Percentiles rank a stretch among this genome's conserved stretches.
Conservation (phyloP, 2,113 vertebrate species). For the Plecturocebus donacophilus region DNA sequence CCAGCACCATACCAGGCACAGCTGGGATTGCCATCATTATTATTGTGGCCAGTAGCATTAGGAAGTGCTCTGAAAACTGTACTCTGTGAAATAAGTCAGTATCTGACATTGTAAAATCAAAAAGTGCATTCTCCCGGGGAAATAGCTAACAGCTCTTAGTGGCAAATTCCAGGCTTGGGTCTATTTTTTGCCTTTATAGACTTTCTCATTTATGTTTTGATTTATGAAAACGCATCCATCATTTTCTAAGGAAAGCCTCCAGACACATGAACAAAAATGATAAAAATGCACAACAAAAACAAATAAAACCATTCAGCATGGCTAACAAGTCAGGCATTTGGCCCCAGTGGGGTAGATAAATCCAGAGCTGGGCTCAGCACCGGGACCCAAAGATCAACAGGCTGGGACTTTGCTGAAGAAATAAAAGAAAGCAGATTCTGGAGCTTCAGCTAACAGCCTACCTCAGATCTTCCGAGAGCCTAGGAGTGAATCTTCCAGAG, state of each 20-base stretch:
- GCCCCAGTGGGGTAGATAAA: constrained; percentile 72
- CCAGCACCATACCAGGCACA: not conserved
- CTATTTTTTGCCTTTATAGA: constrained; percentile 73
- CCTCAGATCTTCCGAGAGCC: constrained; percentile 14
- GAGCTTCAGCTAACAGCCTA: constrained; percentile 6
- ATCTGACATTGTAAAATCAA: constrained; percentile 67
- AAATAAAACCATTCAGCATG: constrained; percentile 75
- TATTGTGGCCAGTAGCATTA: not conserved
- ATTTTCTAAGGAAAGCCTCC: constrained; percentile 76
- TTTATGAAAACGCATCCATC: constrained; percentile 82
- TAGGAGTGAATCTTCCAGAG: not conserved
- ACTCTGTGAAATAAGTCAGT: constrained; percentile 56
- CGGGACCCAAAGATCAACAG: constrained; percentile 58
- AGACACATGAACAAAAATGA: constrained; percentile 78
- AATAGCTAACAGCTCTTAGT: constrained; percentile 59
- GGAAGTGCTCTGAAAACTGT: constrained; percentile 17
- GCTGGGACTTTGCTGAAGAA: constrained; percentile 40
- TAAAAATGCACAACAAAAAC: constrained; percentile 78
- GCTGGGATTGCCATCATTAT: not conserved
- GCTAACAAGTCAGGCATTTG: constrained; percentile 73
- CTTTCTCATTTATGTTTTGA: constrained; percentile 77
- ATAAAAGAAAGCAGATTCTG: constrained; percentile 52
- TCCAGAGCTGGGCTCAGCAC: constrained; percentile 41
- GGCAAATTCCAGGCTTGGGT: constrained; percentile 58
- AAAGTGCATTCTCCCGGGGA: constrained; percentile 63